These are phyloP conservation scores for Aplysia californica DNA, from an alignment of 1,140 invertebrate species.

Conservation along the genomic window DNA sequence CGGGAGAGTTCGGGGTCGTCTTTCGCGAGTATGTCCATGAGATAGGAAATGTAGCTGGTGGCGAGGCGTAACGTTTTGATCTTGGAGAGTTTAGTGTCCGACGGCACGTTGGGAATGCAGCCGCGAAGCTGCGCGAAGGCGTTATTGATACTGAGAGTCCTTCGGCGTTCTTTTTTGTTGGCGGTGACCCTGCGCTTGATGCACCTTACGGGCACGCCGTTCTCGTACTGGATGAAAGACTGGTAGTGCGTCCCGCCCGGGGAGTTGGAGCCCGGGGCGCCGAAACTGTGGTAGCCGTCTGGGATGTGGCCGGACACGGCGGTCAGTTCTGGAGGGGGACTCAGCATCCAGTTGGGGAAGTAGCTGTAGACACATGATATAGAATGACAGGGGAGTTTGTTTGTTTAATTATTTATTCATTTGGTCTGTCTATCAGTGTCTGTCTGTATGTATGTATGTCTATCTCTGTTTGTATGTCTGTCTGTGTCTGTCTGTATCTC, in stretches of 20 bases:
- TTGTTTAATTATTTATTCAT: too few relatives aligned
- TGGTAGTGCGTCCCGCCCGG: constrained; percentile 31
- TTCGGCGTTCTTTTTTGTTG: constrained; percentile 92
- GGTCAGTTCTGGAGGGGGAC: constrained; percentile 10
- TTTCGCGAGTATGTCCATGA: constrained; percentile 70
- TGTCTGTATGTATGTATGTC: too few relatives aligned
- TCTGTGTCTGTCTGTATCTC: too few relatives aligned
- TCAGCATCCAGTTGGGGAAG: constrained; percentile 46
- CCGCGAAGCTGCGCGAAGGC: constrained; percentile 92
- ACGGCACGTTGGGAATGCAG: constrained; percentile 95
- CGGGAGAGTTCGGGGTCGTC: constrained; percentile 69
- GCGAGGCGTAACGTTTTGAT: constrained; percentile 72
- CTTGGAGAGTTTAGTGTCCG: constrained; percentile 88
- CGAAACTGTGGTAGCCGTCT: constrained; percentile 19
- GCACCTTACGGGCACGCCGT: constrained; percentile 45
- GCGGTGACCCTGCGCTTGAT: constrained; percentile 67
- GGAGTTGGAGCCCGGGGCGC: constrained; percentile 27
- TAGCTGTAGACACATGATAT: constrained; percentile 5
- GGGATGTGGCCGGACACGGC: constrained; percentile 24
- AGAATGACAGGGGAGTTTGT: too few relatives aligned
- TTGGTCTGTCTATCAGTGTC: too few relatives aligned
- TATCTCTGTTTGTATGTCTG: too few relatives aligned
- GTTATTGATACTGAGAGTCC: constrained; percentile 94
- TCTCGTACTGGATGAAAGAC: constrained; percentile 48
- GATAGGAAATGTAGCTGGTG: constrained; percentile 70